Conservation (phyloP, 1,140 invertebrate species). For the Heliconius eleuchia region DNA sequence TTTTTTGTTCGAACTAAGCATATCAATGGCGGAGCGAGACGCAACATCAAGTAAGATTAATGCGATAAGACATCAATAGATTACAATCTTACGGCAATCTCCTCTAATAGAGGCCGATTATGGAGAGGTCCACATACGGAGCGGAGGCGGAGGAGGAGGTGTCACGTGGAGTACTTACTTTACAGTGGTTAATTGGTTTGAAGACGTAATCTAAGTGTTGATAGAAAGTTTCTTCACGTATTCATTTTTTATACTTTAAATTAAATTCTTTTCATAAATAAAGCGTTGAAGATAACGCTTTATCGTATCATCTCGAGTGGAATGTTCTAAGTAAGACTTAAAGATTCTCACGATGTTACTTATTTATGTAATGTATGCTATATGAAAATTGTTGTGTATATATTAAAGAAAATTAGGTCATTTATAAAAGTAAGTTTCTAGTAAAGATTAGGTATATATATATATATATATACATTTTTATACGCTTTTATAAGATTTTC, state of each 20-base stretch:
- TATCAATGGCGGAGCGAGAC: neutral
- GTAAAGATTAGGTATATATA: neutral
- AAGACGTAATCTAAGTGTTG: neutral
- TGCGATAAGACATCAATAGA: neutral
- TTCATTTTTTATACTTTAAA: neutral
- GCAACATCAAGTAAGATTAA: neutral
- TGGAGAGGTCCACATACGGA: neutral
- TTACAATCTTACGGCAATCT: constrained; percentile 4
- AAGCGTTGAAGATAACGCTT: neutral
- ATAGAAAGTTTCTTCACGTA: neutral
- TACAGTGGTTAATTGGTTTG: neutral
- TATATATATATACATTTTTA: neutral
- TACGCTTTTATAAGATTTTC: neutral
- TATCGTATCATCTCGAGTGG: neutral
- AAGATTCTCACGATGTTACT: neutral
- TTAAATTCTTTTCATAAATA: neutral
- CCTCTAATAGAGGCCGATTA: constrained; percentile 1
- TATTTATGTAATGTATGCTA: neutral
- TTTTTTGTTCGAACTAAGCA: neutral
- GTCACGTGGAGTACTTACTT: neutral
- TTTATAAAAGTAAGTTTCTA: neutral
- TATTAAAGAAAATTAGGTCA: neutral
- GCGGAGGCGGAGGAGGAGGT: neutral
- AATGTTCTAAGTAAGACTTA: neutral
- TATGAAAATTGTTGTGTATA: neutral